These are phyloP conservation scores for Hydroisotoma schaefferi DNA, from an alignment of 2,888 invertebrate species.

Conservation along the genomic window DNA sequence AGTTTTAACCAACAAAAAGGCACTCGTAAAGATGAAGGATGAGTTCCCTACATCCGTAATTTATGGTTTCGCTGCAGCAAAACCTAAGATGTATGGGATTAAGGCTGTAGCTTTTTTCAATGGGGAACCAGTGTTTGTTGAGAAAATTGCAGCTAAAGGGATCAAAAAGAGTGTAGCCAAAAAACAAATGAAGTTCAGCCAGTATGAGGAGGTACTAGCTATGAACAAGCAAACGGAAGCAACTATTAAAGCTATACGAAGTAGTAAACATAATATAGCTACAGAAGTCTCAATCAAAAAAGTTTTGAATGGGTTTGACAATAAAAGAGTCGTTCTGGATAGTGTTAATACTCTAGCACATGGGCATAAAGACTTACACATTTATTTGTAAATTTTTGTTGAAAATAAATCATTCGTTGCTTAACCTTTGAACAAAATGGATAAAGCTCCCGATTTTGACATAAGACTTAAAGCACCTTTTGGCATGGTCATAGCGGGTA, in stretches of 20 bases:
- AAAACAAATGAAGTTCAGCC: too few relatives aligned
- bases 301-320: constrained; percentile 21
- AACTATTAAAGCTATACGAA: too few relatives aligned
- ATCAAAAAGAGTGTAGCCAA: too few relatives aligned
- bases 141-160: too few relatives aligned
- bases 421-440: neutral
- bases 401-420: neutral
- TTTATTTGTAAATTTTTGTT: neutral
- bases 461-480: neutral
- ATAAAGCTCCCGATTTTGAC: neutral
- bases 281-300: too few relatives aligned
- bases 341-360: constrained; percentile 6
- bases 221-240: too few relatives aligned
- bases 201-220: too few relatives aligned
- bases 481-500: neutral
- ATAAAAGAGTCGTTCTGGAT: constrained; percentile 13
- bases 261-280: too few relatives aligned
- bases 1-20: constrained; percentile 7
- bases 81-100: constrained; percentile 12
- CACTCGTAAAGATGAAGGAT: constrained; percentile 17
- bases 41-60: constrained; percentile 7
- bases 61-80: constrained; percentile 6
- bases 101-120: neutral
- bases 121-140: neutral
- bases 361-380: constrained; percentile 23